These are phyloP conservation scores for Dolomedes plantarius DNA, from an alignment of 2,888 invertebrate genomes.

Conservation along the genomic window DNA sequence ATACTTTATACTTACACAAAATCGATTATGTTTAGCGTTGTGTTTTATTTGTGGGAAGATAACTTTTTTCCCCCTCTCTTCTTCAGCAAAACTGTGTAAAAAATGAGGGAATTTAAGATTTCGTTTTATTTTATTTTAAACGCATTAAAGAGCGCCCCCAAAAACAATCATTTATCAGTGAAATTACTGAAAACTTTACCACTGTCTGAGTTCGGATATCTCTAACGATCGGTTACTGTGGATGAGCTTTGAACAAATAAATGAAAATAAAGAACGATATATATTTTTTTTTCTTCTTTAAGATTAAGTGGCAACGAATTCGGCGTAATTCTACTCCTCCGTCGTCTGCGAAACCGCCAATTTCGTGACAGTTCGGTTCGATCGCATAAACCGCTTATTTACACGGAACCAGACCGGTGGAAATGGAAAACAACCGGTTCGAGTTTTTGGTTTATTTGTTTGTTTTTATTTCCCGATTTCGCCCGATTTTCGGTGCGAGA, in stretches of 20 bases:
- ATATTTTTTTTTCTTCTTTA: constrained; percentile 32
- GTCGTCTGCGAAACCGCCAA: constrained; percentile 61
- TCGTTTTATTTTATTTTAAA: constrained; percentile 37
- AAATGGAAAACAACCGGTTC: constrained; percentile 22
- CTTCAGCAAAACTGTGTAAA: not conserved
- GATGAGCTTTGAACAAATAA: constrained; percentile 27
- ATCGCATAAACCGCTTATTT: constrained; percentile 49
- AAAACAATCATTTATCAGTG: constrained; percentile 60
- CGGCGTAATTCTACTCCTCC: constrained; percentile 55
- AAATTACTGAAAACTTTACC: constrained; percentile 66
- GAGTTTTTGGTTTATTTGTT: not conserved
- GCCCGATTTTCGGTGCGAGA: not conserved
- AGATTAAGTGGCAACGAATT: constrained; percentile 53
- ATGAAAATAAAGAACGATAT: constrained; percentile 51
- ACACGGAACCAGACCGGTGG: constrained; percentile 30
- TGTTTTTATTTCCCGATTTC: not conserved
- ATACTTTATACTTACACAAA: constrained; percentile 40
- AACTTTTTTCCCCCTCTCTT: not conserved
- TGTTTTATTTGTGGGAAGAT: constrained; percentile 34
- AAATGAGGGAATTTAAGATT: not conserved
- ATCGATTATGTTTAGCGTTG: constrained; percentile 43
- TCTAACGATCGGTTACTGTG: constrained; percentile 57
- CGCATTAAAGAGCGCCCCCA: constrained; percentile 43
- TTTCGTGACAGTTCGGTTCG: constrained; percentile 60
- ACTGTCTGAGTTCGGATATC: constrained; percentile 48